Conservation (phyloP, 2,113 vertebrate genomes). For the Pachycephala philippinensis region DNA sequence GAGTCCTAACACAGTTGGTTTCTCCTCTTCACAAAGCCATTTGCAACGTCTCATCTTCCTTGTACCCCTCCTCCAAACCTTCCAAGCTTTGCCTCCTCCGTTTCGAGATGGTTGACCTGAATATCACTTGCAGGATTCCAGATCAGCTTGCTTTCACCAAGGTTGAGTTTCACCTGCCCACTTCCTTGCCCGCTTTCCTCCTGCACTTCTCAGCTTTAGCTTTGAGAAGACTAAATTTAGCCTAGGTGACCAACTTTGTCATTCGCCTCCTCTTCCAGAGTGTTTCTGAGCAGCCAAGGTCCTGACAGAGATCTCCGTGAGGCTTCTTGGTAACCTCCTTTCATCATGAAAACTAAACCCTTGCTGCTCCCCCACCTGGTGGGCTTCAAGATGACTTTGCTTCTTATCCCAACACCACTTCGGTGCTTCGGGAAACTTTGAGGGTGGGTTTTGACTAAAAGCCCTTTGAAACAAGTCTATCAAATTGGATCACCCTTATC, state of each 20-base stretch:
- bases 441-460: neutral
- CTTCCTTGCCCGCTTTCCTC: conserved; percentile 15
- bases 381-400: neutral
- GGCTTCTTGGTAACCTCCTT: conserved; percentile 25
- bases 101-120: neutral
- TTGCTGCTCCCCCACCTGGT: neutral
- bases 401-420: neutral
- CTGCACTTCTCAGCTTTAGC: conserved; percentile 15
- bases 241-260: conserved; percentile 21
- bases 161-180: conserved; percentile 47
- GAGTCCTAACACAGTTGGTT: neutral
- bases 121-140: neutral
- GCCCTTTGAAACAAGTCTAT: neutral
- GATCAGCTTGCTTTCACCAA: neutral
- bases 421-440: neutral
- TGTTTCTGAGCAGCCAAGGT: neutral
- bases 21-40: neutral
- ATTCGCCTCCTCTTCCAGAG: neutral
- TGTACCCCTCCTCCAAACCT: neutral
- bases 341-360: neutral
- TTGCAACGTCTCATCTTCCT: neutral
- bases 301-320: neutral
- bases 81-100: neutral
- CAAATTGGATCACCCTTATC: neutral
- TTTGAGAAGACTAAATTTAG: conserved; percentile 38